A percentile compares a stretch with the other conserved stretches of the same genome.
These are phyloP conservation scores for Typhlomys cinereus DNA, from an alignment of 2,113 vertebrate genomes.

Conservation along the genomic window DNA sequence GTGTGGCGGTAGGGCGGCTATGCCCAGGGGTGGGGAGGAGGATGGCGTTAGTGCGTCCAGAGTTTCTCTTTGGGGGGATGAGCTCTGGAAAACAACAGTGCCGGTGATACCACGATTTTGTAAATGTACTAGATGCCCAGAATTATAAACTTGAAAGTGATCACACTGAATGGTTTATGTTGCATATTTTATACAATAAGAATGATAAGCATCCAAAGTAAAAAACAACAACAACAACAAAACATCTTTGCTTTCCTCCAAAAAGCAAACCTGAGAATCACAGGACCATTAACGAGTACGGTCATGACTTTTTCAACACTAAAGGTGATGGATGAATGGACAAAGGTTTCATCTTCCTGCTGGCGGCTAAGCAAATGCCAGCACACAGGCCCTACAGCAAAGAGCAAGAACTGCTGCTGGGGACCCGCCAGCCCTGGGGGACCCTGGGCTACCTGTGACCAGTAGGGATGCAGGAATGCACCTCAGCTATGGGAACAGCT, in stretches of 20 bases:
- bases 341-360: not conserved
- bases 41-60: fast-evolving
- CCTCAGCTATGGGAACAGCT: too few relatives aligned
- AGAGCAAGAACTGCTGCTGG: not conserved
- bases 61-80: not conserved
- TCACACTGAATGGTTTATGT: not conserved
- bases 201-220: not conserved
- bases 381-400: fast-evolving
- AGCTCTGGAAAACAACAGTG: not conserved
- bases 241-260: not conserved
- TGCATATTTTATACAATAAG: not conserved
- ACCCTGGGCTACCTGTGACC: too few relatives aligned
- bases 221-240: not conserved
- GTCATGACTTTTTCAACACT: not conserved
- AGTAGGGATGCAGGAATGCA: too few relatives aligned
- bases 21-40: fast-evolving
- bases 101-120: fast-evolving
- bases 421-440: too few relatives aligned
- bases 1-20: not conserved
- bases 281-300: not conserved
- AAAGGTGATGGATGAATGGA: too few relatives aligned
- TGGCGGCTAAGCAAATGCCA: not conserved
- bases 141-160: fast-evolving
- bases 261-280: not conserved
- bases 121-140: not conserved